Conservation (phyloP, 2,888 invertebrate genomes). For the Hipparchia semele region DNA sequence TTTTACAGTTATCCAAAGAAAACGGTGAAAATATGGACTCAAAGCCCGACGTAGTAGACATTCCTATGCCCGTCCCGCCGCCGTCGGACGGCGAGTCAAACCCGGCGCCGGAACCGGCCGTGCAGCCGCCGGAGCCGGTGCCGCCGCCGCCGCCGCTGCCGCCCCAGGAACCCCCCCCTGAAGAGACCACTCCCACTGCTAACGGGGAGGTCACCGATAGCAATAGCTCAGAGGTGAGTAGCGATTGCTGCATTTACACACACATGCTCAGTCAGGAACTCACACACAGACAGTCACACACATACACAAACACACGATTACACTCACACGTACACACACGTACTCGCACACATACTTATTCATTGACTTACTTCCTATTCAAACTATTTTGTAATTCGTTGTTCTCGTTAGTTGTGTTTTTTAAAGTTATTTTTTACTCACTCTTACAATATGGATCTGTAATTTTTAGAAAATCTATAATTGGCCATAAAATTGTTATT, state of each 20-base stretch:
- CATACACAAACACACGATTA: too few relatives aligned
- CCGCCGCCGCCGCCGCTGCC: conserved; percentile 49
- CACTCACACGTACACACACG: too few relatives aligned
- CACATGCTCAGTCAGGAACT: too few relatives aligned
- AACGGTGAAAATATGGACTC: conserved; percentile 61
- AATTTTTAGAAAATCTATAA: too few relatives aligned
- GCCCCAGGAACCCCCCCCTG: conserved; percentile 28
- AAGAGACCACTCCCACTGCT: conserved; percentile 35
- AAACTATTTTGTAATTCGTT: too few relatives aligned
- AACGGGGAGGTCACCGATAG: conserved; percentile 40
- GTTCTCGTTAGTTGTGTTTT: too few relatives aligned
- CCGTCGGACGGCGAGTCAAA: conserved; percentile 45
- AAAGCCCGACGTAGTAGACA: conserved; percentile 84
- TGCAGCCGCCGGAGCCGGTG: conserved; percentile 52
- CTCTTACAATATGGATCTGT: too few relatives aligned
- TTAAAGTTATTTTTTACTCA: too few relatives aligned
- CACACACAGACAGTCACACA: too few relatives aligned
- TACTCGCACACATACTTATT: too few relatives aligned
- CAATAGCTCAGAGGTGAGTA: background rate
- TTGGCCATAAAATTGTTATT: too few relatives aligned
- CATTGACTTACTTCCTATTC: too few relatives aligned
- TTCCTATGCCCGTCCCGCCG: conserved; percentile 86
- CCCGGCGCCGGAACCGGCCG: conserved; percentile 2
- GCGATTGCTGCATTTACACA: background rate
- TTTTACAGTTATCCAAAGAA: conserved; percentile 63